Base-by-base conservation (phyloP, 2,888 invertebrate species). In the Geotrupes spiniger region DNA sequence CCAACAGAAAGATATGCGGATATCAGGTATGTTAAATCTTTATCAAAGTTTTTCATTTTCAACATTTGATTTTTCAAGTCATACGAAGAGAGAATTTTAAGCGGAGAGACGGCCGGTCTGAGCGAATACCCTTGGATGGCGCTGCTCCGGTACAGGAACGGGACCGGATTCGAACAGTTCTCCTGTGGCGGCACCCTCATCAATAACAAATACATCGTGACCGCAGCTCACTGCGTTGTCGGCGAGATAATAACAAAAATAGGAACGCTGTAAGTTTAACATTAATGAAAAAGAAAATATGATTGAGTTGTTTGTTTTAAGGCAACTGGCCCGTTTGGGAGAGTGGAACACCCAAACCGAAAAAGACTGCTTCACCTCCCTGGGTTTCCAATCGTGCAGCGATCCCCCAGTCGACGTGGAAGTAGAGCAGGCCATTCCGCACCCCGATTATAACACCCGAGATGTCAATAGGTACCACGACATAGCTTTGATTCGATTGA, bases 121-220 rank as follows among this genome's bases (percentile, higher is more conserved):
- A 73, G 73, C 46, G 72, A 77, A 52, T 76, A 73, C 57, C 78
- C 78, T 0, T 78, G 78, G 77, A 55, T 74, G 52, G 70, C 65
- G 0, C 56, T 77, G 1, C 63, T 78, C 14, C 70, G 74, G 42
- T 76, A 76, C 58, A 65, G 64, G 37, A 46, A 53, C 14, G 44
- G 42, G 28, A 11, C 43, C 8, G 45, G 54, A 15, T 21, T 38
- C 15, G 51, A 51, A 15, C 25, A 25, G 11, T 64, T 73, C 16
- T 58, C 71, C 1, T 80, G 81, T 56, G 78, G 78, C 0, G 80
- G 78, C 2, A 68, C 73, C 2, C 70, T 81, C 1, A 79, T 82
- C 56, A 79, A 75, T 52, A 63, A 67, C 0, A 67, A 65, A 65
- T 80, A 80, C 56, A 75, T 80, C 1, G 52, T 80, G 4, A 80